These are phyloP conservation scores for Podiceps cristatus DNA, from an alignment of 2,113 vertebrate genomes.

Conservation along the genomic window DNA sequence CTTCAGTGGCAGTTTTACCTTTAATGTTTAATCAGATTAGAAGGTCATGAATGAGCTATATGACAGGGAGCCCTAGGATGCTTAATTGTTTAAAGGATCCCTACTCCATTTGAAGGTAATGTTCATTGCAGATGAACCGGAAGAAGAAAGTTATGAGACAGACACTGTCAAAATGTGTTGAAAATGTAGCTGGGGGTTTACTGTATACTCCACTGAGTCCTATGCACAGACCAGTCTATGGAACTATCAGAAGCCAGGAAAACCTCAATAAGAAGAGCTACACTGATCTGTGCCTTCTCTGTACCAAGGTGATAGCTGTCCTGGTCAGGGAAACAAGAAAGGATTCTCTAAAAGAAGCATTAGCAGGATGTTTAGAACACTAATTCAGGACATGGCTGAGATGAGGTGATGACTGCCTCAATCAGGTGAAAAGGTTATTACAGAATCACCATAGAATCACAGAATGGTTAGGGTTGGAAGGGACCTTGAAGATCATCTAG, in stretches of 20 bases:
- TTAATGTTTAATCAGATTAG: not conserved
- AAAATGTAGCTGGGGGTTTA: not conserved
- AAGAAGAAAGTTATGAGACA: not conserved
- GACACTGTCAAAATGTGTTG: not conserved
- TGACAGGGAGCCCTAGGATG: not conserved
- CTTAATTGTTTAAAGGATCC: not conserved
- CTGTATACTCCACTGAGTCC: not conserved
- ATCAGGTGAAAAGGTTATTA: not conserved
- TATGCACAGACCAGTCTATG: not conserved
- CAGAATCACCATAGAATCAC: no score
- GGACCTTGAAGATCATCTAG: no score
- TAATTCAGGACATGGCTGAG: not conserved
- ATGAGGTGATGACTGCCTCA: not conserved
- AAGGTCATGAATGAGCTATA: not conserved
- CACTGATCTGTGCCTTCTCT: not conserved
- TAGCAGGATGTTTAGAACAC: not conserved
- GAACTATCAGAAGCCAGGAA: not conserved
- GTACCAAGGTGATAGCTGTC: not conserved
- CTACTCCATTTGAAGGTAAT: not conserved
- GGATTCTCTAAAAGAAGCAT: not conserved
- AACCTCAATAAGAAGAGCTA: not conserved
- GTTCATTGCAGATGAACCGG: not conserved
- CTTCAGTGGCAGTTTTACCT: not conserved
- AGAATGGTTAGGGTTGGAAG: no score
- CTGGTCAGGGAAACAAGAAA: not conserved